Percentiles rank a stretch among this genome's conserved stretches.
Conservation (phyloP, 2,797 vertebrate species). For the Malacoctenus gilli region DNA sequence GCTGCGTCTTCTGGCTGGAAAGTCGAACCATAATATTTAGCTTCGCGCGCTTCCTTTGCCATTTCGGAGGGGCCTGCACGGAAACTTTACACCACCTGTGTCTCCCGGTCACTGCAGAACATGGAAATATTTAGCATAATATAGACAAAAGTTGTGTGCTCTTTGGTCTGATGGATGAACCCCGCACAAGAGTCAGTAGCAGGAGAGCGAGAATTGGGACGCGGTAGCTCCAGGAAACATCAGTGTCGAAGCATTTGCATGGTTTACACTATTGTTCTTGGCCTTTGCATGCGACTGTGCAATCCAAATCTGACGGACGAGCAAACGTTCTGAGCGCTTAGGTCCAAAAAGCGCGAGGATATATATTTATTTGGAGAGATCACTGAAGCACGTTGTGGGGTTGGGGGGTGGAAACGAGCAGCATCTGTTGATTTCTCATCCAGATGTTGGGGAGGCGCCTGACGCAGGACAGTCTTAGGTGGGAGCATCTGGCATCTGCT, state of each 20-base stretch:
- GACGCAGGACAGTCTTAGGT: conserved; percentile 45
- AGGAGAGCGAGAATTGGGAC: conserved; percentile 41
- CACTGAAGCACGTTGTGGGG: conserved; percentile 57
- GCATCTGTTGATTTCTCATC: conserved; percentile 62
- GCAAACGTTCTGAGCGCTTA: conserved; percentile 47
- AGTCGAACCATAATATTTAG: conserved; percentile 59
- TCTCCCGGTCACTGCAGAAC: conserved; percentile 59
- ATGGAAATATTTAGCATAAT: conserved; percentile 55
- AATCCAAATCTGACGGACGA: conserved; percentile 60
- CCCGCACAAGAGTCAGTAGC: conserved; percentile 47
- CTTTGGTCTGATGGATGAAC: conserved; percentile 53
- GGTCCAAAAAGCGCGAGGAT: conserved; percentile 60
- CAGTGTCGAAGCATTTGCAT: conserved; percentile 59
- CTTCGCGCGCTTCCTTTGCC: conserved; percentile 53
- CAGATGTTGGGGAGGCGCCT: conserved; percentile 73
- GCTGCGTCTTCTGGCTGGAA: conserved; percentile 62
- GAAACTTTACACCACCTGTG: conserved; percentile 63
- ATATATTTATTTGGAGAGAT: conserved; percentile 67
- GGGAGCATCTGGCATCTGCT: conserved; percentile 67
- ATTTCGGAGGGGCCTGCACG: conserved; percentile 55
- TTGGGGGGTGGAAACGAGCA: conserved; percentile 54
- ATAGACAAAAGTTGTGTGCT: conserved; percentile 42
- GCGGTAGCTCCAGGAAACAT: conserved; percentile 51
- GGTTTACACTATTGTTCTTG: conserved; percentile 73
- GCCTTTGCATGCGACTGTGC: conserved; percentile 40